Conservation (phyloP, 2,113 vertebrate genomes). For the Mormoops blainvillei region DNA sequence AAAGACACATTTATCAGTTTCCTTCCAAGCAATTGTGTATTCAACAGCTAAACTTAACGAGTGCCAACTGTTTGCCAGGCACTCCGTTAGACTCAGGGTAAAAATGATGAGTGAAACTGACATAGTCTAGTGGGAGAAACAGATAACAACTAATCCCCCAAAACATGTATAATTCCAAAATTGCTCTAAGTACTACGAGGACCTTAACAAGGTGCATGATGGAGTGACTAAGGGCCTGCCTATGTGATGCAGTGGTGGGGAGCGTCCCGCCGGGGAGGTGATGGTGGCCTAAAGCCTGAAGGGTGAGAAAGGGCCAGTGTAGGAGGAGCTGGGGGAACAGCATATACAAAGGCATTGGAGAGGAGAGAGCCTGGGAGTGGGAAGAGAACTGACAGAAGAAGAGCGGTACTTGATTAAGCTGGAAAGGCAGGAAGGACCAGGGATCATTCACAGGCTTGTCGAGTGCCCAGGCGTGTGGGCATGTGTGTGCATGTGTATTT, state of each 20-base stretch:
- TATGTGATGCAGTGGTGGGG: background rate
- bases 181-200: background rate
- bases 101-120: background rate
- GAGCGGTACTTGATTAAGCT: background rate
- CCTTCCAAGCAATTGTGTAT: background rate
- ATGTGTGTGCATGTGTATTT: background rate
- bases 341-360: background rate
- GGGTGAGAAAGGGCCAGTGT: background rate
- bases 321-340: background rate
- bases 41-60: background rate
- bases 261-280: background rate
- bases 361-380: background rate
- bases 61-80: background rate
- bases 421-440: background rate
- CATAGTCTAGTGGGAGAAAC: background rate
- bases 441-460: background rate
- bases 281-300: background rate
- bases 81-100: background rate
- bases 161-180: background rate
- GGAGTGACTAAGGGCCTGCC: background rate
- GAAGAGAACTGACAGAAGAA: background rate
- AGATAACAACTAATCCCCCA: background rate
- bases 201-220: background rate
- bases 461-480: background rate
- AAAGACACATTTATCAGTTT: background rate